Conservation (phyloP, 2,888 invertebrate species). For the Ophion slaviceki region DNA sequence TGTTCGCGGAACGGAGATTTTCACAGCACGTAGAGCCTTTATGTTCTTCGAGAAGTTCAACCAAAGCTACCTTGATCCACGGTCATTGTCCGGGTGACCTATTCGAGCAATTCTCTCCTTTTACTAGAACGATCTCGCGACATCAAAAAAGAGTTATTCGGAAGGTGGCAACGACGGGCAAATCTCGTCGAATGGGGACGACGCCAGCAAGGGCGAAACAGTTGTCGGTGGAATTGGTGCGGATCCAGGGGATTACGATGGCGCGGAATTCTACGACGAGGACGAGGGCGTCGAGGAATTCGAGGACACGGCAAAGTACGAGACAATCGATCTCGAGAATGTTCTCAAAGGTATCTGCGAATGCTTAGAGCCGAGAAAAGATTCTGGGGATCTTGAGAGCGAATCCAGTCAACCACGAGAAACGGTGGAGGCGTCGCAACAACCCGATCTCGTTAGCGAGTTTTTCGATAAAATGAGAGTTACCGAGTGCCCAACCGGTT, state of each 20-base stretch:
- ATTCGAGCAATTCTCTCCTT: constrained; percentile 40
- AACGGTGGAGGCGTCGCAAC: neutral
- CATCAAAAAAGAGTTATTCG: constrained; percentile 55
- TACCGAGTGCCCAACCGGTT: constrained; percentile 65
- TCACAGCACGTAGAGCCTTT: too few relatives aligned
- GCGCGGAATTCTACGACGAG: constrained; percentile 20
- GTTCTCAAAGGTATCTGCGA: constrained; percentile 71
- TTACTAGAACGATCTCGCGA: constrained; percentile 46
- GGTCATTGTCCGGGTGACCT: neutral
- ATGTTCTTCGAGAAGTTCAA: too few relatives aligned
- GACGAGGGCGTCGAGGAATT: constrained; percentile 55
- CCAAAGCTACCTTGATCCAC: neutral
- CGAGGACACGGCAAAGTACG: constrained; percentile 64
- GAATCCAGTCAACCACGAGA: constrained; percentile 14
- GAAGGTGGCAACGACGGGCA: neutral
- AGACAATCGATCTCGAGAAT: constrained; percentile 67
- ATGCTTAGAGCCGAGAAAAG: constrained; percentile 70
- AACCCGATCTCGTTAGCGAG: constrained; percentile 70
- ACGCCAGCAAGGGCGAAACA: constrained; percentile 46
- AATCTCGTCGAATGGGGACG: constrained; percentile 34
- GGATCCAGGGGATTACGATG: constrained; percentile 46
- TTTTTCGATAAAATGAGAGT: constrained; percentile 75
- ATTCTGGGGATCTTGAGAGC: constrained; percentile 28
- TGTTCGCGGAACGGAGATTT: too few relatives aligned
- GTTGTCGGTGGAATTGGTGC: constrained; percentile 43